A percentile compares a stretch with the other conserved stretches of the same genome.
Evolutionary conservation across 2,888 invertebrate species (phyloP).

Genomic region (Acronicta alni): DNA sequence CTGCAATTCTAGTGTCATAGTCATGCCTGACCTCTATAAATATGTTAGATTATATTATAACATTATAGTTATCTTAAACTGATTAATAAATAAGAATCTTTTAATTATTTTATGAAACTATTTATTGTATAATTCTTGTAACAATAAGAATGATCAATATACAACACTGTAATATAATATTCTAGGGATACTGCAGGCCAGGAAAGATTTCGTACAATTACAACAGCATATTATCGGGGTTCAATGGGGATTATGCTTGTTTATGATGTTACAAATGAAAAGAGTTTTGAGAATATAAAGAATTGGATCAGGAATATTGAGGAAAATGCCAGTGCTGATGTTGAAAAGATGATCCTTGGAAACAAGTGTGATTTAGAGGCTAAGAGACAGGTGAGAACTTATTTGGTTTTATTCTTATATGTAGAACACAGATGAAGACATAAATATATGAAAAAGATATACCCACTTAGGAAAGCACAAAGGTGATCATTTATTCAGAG

Average conservation of each 20-base stretch:
- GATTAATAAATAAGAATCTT: constrained; percentile 3
- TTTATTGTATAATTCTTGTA: constrained; percentile 3
- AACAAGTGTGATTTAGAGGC: constrained; percentile 99
- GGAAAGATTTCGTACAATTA: constrained; percentile 99
- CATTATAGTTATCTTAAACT: constrained; percentile 3
- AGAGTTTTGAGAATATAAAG: constrained; percentile 99
- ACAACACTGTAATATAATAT: neutral
- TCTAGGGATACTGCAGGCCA: constrained; percentile 99
- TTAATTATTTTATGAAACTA: constrained; percentile 1
- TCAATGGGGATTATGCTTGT: constrained; percentile 99
- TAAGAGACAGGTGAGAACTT: constrained; percentile 93
- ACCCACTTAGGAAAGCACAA: no score
- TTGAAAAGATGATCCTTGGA: constrained; percentile 99
- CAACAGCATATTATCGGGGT: constrained; percentile 99
- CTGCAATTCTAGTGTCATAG: constrained; percentile 26
- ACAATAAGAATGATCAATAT: neutral
- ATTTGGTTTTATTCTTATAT: neutral
- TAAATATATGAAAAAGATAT: no score
- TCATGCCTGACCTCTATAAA: constrained; percentile 26
- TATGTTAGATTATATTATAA: constrained; percentile 10
- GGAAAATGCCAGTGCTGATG: constrained; percentile 99
- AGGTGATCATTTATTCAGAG: no score
- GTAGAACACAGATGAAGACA: neutral
- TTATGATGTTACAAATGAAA: constrained; percentile 99
- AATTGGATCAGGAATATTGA: constrained; percentile 99